Conservation (phyloP, 2,113 vertebrate genomes). For the Camarhynchus parvulus region DNA sequence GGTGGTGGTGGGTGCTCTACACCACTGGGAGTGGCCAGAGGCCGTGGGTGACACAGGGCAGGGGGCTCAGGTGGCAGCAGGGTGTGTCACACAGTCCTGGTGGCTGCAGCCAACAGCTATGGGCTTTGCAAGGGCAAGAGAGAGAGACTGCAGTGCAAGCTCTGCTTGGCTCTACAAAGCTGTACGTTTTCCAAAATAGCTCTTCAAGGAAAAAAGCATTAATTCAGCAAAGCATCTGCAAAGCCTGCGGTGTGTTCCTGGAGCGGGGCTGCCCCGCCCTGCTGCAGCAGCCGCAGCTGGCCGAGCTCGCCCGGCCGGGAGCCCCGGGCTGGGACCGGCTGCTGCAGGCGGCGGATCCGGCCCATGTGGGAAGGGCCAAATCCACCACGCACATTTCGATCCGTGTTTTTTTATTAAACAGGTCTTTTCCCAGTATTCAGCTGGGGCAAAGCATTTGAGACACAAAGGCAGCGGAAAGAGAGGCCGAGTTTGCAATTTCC, state of each 20-base stretch:
- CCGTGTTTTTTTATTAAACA: not conserved
- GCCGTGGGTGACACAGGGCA: accelerated
- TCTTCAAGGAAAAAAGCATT: not conserved
- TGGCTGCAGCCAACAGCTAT: not conserved
- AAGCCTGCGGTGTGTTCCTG: not conserved
- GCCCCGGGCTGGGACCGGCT: accelerated
- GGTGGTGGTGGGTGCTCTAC: not conserved
- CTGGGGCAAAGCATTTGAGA: not conserved
- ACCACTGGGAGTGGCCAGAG: not conserved
- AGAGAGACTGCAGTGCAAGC: not conserved
- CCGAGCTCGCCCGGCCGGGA: accelerated
- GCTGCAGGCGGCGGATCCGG: accelerated
- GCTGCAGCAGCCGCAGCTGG: not conserved
- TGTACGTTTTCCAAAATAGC: accelerated
- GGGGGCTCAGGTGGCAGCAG: not conserved
- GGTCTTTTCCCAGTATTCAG: not conserved
- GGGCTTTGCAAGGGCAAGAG: not conserved
- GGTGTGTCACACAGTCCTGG: not conserved
- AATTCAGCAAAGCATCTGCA: not conserved
- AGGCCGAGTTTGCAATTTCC: not conserved
- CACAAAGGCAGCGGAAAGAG: not conserved
- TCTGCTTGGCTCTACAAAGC: not conserved
- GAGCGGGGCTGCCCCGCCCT: accelerated
- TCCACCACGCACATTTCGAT: accelerated
- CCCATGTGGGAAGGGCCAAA: not conserved